Evolutionary conservation across 2,888 invertebrate species (phyloP).

Genomic region (Venustoraphidia nigricollis): DNA sequence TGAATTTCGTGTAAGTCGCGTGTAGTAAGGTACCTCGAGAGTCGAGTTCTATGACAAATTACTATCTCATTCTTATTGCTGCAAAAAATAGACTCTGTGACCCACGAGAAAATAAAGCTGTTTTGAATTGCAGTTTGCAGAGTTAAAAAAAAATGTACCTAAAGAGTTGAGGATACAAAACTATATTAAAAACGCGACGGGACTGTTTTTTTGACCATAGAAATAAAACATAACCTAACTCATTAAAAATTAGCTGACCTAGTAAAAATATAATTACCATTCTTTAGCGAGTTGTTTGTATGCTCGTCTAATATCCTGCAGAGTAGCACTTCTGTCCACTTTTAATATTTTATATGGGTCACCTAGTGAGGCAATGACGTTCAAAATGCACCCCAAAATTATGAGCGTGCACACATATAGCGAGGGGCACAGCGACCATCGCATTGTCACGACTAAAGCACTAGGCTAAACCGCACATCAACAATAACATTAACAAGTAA

Average conservation of each 20-base stretch:
- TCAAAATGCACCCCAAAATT: background rate
- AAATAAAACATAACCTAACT: slow-evolving; percentile 7
- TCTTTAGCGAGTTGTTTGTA: slow-evolving; percentile 82
- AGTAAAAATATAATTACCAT: slow-evolving; percentile 40
- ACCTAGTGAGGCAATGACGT: slow-evolving; percentile 35
- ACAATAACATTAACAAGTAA: too few relatives aligned
- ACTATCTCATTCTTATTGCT: too few relatives aligned
- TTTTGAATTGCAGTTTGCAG: too few relatives aligned
- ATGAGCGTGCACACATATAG: background rate
- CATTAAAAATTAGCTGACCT: slow-evolving; percentile 12
- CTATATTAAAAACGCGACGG: background rate
- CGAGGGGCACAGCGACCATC: slow-evolving; percentile 17
- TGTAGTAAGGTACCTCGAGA: too few relatives aligned
- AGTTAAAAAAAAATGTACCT: too few relatives aligned
- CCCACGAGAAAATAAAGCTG: slow-evolving; percentile 1
- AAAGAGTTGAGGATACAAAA: too few relatives aligned
- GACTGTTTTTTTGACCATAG: background rate
- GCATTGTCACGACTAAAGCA: slow-evolving; percentile 18
- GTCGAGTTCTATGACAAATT: too few relatives aligned
- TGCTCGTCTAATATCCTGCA: slow-evolving; percentile 72
- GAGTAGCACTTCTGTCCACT: slow-evolving; percentile 53
- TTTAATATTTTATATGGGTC: slow-evolving; percentile 80
- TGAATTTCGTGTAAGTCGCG: too few relatives aligned
- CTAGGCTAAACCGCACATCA: too few relatives aligned
- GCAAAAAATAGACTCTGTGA: background rate